These are phyloP conservation scores for Zosterops borbonicus DNA, from an alignment of 2,113 vertebrate genomes.

Conservation along the genomic window DNA sequence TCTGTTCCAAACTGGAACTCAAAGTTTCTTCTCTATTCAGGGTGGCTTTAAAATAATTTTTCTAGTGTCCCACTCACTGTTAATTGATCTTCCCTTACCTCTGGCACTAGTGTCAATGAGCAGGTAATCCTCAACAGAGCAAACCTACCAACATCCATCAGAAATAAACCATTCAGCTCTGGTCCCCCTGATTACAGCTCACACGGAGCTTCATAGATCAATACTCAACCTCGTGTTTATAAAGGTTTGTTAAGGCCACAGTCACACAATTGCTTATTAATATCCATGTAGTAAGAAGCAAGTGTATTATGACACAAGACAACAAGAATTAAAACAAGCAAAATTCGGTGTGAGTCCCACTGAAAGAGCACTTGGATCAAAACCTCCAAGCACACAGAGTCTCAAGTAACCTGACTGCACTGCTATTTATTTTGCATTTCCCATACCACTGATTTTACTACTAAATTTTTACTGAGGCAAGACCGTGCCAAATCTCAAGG, in stretches of 20 bases:
- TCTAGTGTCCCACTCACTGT: fast-evolving
- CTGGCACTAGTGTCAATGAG: not conserved
- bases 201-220: not conserved
- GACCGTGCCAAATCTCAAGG: not conserved
- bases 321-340: not conserved
- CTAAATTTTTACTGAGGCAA: not conserved
- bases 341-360: not conserved
- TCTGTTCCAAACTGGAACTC: not conserved
- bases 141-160: not conserved
- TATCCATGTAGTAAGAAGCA: not conserved
- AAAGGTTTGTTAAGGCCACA: not conserved
- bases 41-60: not conserved
- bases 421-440: not conserved
- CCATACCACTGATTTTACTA: not conserved
- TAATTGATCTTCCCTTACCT: not conserved
- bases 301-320: fast-evolving
- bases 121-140: not conserved
- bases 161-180: not conserved
- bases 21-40: not conserved
- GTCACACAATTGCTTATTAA: not conserved
- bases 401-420: not conserved
- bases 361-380: not conserved
- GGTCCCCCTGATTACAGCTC: not conserved
- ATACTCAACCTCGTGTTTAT: not conserved
- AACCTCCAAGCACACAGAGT: not conserved